Evolutionary conservation across 2,888 invertebrate genomes (phyloP).

Genomic region (Caenorhabditis panamensis): DNA sequence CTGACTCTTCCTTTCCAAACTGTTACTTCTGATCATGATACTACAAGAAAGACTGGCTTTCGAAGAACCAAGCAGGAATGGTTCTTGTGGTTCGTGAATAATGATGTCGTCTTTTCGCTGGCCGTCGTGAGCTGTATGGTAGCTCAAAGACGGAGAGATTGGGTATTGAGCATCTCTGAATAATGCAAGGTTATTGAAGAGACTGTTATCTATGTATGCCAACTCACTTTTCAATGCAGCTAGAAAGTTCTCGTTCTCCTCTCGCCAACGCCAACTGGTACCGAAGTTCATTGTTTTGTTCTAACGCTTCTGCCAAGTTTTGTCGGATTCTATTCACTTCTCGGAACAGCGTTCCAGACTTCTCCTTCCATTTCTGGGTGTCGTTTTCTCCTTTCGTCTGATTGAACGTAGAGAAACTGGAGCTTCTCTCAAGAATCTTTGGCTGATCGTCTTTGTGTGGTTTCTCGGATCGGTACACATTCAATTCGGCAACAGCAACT

Average conservation of each 20-base stretch:
- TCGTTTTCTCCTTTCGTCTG: slow-evolving; percentile 33
- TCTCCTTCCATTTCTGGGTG: slow-evolving; percentile 73
- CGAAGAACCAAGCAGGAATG: slow-evolving; percentile 66
- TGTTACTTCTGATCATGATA: slow-evolving; percentile 60
- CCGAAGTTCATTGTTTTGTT: slow-evolving; percentile 64
- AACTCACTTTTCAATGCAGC: slow-evolving; percentile 55
- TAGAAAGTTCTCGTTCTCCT: slow-evolving; percentile 77
- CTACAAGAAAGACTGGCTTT: slow-evolving; percentile 63
- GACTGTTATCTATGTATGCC: too few species aligned
- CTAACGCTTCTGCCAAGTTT: slow-evolving; percentile 62
- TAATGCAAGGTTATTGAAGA: not conserved
- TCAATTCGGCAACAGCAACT: slow-evolving; percentile 65
- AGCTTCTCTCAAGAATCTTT: slow-evolving; percentile 46
- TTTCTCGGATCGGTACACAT: slow-evolving; percentile 66
- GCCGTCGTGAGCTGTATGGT: slow-evolving; percentile 57
- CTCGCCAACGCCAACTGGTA: slow-evolving; percentile 75
- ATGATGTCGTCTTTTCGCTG: slow-evolving; percentile 59
- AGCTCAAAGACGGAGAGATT: slow-evolving; percentile 60
- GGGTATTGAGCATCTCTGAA: slow-evolving; percentile 49
- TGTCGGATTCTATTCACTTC: slow-evolving; percentile 74
- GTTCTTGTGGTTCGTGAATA: slow-evolving; percentile 64
- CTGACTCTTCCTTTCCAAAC: slow-evolving; percentile 50
- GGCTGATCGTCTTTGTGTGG: slow-evolving; percentile 53
- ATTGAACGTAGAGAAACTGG: slow-evolving; percentile 52
- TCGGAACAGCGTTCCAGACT: slow-evolving; percentile 77